Percentiles rank a stretch among this genome's conserved stretches.
Evolutionary conservation across 2,888 invertebrate species (phyloP).

Genomic region (Hipparchia sbordonii): DNA sequence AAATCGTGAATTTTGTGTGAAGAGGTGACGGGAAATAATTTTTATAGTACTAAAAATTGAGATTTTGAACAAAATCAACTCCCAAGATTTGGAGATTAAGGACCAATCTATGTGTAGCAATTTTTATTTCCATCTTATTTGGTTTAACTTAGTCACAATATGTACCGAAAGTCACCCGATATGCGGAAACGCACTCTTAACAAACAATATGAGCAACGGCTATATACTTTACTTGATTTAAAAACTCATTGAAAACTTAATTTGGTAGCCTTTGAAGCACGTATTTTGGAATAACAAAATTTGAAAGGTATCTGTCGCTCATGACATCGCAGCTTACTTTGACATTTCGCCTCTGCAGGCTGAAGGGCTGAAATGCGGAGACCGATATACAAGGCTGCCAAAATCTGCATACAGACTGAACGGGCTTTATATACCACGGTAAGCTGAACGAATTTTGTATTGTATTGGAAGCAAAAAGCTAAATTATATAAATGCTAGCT

Average conservation of each 20-base stretch:
- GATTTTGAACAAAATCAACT: too few relatives aligned
- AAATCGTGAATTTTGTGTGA: too few relatives aligned
- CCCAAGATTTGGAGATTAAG: too few relatives aligned
- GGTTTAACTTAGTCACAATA: too few relatives aligned
- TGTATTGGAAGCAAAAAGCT: not conserved
- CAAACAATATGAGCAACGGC: too few relatives aligned
- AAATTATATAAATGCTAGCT: not conserved
- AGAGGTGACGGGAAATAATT: too few relatives aligned
- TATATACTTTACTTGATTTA: too few relatives aligned
- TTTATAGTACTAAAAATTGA: too few relatives aligned
- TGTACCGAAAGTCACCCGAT: too few relatives aligned
- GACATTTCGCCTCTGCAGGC: slow-evolving; percentile 31
- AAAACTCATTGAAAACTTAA: not conserved
- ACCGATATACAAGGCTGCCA: slow-evolving; percentile 24
- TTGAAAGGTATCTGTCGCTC: slow-evolving; percentile 3
- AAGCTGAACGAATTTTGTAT: not conserved
- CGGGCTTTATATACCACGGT: not conserved
- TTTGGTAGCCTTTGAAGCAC: not conserved
- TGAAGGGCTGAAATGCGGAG: slow-evolving; percentile 15
- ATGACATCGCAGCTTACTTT: slow-evolving; percentile 30
- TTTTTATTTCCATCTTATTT: too few relatives aligned
- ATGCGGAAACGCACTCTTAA: too few relatives aligned
- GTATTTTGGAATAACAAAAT: not conserved
- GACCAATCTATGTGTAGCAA: too few relatives aligned
- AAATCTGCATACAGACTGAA: slow-evolving; percentile 24